Conservation (phyloP, 2,113 vertebrate genomes). For the Dasyurus viverrinus region DNA sequence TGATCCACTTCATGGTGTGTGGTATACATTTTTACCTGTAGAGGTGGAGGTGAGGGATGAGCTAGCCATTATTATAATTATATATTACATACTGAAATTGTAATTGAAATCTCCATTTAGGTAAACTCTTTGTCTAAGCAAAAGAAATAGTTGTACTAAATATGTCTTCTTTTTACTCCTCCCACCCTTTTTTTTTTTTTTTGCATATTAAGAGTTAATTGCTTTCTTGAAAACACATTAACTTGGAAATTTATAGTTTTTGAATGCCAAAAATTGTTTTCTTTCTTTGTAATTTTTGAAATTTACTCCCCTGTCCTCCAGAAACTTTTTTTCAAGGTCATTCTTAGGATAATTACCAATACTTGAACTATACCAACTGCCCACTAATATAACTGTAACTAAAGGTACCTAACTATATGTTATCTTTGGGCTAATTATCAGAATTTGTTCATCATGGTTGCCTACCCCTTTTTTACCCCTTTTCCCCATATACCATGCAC, state of each 20-base stretch:
- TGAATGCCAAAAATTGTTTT: neutral
- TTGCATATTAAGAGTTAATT: neutral
- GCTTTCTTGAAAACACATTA: neutral
- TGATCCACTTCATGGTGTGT: neutral
- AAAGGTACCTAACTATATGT: neutral
- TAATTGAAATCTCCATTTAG: neutral
- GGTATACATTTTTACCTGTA: neutral
- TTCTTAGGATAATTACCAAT: neutral
- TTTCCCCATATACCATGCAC: neutral
- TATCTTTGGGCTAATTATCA: neutral
- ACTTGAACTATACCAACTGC: neutral
- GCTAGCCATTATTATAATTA: neutral
- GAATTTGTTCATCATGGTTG: neutral
- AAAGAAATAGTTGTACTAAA: neutral
- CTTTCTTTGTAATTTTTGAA: neutral
- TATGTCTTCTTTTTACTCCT: neutral
- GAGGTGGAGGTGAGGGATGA: neutral
- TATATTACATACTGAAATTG: neutral
- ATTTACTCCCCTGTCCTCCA: neutral
- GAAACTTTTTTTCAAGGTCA: neutral
- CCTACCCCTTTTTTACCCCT: no score
- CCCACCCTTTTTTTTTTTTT: neutral
- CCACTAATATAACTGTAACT: neutral
- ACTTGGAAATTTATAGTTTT: neutral
- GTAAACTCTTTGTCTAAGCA: neutral